These are phyloP conservation scores for Chrysemys picta DNA, from an alignment of 2,113 vertebrate species.

Conservation along the genomic window DNA sequence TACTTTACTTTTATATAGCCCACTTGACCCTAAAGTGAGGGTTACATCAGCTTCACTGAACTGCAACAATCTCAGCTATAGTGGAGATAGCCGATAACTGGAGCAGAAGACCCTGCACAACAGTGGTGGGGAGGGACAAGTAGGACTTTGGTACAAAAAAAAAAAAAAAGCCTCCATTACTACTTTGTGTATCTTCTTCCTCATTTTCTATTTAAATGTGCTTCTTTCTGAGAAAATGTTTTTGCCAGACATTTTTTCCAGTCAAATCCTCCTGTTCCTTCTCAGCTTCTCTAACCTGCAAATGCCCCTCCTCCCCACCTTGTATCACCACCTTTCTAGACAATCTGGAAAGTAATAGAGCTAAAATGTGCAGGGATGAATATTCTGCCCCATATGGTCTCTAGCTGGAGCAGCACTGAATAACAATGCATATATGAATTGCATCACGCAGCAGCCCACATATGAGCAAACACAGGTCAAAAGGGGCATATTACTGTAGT, in stretches of 20 bases:
- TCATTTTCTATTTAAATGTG: background rate
- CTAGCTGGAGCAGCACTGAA: background rate
- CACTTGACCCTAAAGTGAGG: background rate
- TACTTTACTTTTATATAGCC: background rate
- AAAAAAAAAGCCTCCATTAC: background rate
- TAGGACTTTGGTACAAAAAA: background rate
- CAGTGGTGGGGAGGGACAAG: accelerated
- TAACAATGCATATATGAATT: background rate
- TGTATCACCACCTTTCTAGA: background rate
- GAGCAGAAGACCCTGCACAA: background rate
- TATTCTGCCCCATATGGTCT: accelerated
- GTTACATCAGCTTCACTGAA: background rate
- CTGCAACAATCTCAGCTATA: background rate
- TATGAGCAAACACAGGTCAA: background rate
- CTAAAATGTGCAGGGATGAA: background rate
- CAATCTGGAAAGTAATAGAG: background rate
- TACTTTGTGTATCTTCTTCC: background rate
- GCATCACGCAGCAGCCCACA: background rate
- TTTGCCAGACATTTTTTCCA: background rate
- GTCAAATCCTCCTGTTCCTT: background rate
- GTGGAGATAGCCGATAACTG: background rate
- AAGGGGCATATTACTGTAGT: background rate
- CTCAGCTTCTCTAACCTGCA: background rate
- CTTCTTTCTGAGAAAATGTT: background rate
- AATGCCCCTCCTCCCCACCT: background rate